Evolutionary conservation across 2,797 vertebrate genomes (phyloP).

Genomic region (Mus caroli): DNA sequence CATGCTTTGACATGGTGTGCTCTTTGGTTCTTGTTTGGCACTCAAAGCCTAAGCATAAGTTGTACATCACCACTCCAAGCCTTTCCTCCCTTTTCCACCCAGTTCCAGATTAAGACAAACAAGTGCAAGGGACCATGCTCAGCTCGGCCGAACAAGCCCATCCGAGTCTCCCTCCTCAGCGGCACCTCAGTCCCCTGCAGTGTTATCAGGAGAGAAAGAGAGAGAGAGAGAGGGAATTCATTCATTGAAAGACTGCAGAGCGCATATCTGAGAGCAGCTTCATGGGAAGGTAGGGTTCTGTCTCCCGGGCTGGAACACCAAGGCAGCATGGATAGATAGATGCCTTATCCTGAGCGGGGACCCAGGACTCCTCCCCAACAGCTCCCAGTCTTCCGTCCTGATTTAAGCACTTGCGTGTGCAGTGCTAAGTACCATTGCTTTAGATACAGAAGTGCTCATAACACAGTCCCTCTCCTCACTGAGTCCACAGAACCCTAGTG

Average conservation of each 20-base stretch:
- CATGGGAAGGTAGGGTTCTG: background rate
- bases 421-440: background rate
- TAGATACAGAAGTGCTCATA: background rate
- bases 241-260: background rate
- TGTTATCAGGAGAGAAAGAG: background rate
- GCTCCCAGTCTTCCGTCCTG: background rate
- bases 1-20: background rate
- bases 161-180: background rate
- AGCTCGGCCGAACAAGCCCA: background rate
- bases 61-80: no score
- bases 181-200: background rate
- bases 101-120: background rate
- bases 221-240: background rate
- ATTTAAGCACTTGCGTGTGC: background rate
- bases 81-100: background rate
- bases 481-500: background rate
- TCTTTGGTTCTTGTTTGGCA: background rate
- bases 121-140: background rate
- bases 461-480: background rate
- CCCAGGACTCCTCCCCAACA: background rate
- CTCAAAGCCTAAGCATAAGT: background rate
- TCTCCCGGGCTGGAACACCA: background rate
- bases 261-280: background rate
- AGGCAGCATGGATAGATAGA: background rate
- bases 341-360: no score